Evolutionary conservation across 2,113 vertebrate species (phyloP), one percentile per base, ranked within the genome.

Genomic region (Trogon surrucura): DNA sequence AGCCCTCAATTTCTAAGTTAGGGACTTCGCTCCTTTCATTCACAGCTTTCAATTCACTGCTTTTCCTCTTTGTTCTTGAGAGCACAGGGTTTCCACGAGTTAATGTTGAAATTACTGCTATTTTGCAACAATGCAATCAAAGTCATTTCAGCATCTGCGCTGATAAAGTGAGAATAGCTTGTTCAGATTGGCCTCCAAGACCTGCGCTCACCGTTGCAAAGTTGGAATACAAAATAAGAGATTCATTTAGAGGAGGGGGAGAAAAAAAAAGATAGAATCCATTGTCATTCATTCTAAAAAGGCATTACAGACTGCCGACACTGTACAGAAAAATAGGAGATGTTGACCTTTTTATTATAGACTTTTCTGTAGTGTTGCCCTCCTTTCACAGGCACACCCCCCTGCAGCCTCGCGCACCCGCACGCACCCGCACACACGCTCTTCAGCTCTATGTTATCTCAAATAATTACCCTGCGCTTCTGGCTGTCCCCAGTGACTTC

Each of bases 391-490:
- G 95, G 97, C 96, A 85, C 97, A 91, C 96, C 98, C 98, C 91
- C 96, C 95, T 95, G 91, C 85, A 66, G 73, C 80, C 65, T 13
- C 51, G 19, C 93, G 48, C 83, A 61, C 93, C 51, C 78, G 22
- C 95, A 34, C 56, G 15, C 96, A 98, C 88, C 80, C 95, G 79
- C 96, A 26, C 95, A 74, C 97, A 89, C 96, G 53, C 98, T 98
- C 98, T 98, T 98, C 98, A 98, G 98, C 98, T 98, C 98, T 98
- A 80, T 98, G 98, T 99, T 99, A 99, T 99, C 98, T 99, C 98
- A 99, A 99, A 99, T 99, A 99, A 99, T 99, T 99, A 99, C 99
- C 98, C 98, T 98, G 97, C 95, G 98, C 99, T 98, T 99, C 99
- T 98, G 98, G 98, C 98, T 98, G 98, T 99, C 99, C 98, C 98